Conservation (phyloP, 1,140 invertebrate species). For the Gryllus bimaculatus region DNA sequence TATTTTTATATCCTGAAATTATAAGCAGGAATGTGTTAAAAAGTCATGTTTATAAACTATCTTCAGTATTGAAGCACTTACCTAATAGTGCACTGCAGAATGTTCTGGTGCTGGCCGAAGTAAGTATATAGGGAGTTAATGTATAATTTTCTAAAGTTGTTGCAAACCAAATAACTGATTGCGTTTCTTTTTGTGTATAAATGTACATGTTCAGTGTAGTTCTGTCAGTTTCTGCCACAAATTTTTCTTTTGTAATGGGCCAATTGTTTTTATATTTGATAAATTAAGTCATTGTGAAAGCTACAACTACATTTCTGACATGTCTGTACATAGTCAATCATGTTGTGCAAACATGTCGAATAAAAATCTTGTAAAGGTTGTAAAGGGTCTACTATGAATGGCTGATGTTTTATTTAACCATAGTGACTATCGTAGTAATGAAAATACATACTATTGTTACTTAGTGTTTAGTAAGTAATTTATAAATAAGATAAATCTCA, state of each 20-base stretch:
- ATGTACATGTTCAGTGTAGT: slow-evolving; percentile 16
- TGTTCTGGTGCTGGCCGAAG: background rate
- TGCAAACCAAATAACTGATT: slow-evolving; percentile 7
- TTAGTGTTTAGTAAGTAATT: slow-evolving; percentile 21
- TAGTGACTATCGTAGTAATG: slow-evolving; percentile 18
- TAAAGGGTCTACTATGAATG: slow-evolving; percentile 18
- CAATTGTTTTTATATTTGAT: slow-evolving; percentile 9
- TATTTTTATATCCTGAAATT: background rate
- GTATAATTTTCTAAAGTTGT: slow-evolving; percentile 9
- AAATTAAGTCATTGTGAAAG: slow-evolving; percentile 15
- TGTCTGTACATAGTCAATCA: slow-evolving; percentile 17
- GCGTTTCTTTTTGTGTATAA: slow-evolving; percentile 10
- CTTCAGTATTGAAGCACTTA: slow-evolving; percentile 4
- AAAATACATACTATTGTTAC: slow-evolving; percentile 22
- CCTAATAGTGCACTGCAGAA: background rate
- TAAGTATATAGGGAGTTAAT: background rate
- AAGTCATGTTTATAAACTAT: background rate
- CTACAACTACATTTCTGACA: slow-evolving; percentile 13
- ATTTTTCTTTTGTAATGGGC: slow-evolving; percentile 15
- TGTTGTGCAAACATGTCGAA: slow-evolving; percentile 6
- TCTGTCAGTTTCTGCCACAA: slow-evolving; percentile 5
- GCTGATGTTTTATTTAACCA: slow-evolving; percentile 23
- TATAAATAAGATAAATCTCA: slow-evolving; percentile 18
- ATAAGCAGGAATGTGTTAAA: background rate
- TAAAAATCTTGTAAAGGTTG: slow-evolving; percentile 14